phyloP scores from a whole-genome alignment of 2,888 invertebrate genomes.

The Oxyteleia sp. region DNA sequence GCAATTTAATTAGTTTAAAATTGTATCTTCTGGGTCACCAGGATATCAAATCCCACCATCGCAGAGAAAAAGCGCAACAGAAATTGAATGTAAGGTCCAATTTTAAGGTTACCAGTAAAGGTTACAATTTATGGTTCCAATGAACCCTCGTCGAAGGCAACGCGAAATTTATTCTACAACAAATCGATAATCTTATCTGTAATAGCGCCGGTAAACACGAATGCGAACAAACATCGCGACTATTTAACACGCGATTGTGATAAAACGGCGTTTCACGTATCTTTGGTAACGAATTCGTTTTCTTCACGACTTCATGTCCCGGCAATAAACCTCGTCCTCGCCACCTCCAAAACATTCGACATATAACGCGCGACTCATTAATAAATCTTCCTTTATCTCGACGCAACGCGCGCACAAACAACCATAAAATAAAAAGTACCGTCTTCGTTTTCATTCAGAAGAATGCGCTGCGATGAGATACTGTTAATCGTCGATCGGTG shows the following conservation, averaged over 20 bases:
- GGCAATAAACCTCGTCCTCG: constrained; percentile 59
- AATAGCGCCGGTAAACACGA: constrained; percentile 67
- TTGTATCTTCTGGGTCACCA: too few species aligned
- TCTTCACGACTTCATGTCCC: constrained; percentile 47
- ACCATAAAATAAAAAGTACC: constrained; percentile 65
- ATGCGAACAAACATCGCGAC: constrained; percentile 64
- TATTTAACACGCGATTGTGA: constrained; percentile 71
- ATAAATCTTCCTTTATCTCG: constrained; percentile 70
- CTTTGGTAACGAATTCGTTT: constrained; percentile 63
- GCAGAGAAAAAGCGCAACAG: too few species aligned
- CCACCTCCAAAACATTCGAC: constrained; percentile 61
- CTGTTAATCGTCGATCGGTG: constrained; percentile 69
- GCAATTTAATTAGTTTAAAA: too few species aligned
- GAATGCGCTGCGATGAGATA: constrained; percentile 68
- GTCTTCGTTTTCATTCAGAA: constrained; percentile 56
- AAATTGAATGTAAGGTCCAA: too few species aligned
- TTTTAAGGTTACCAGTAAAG: constrained; percentile 32
- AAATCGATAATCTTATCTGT: constrained; percentile 69
- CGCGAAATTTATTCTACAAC: constrained; percentile 51
- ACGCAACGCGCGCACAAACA: constrained; percentile 48
- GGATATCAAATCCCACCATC: too few species aligned
- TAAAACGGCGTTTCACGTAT: constrained; percentile 62
- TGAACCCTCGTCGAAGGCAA: constrained; percentile 24
- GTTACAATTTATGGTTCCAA: constrained; percentile 30
- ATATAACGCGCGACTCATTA: constrained; percentile 63